A percentile compares a stretch with the other conserved stretches of the same genome.
Conservation (phyloP, 2,797 vertebrate genomes). For the Sitta carolinensis region DNA sequence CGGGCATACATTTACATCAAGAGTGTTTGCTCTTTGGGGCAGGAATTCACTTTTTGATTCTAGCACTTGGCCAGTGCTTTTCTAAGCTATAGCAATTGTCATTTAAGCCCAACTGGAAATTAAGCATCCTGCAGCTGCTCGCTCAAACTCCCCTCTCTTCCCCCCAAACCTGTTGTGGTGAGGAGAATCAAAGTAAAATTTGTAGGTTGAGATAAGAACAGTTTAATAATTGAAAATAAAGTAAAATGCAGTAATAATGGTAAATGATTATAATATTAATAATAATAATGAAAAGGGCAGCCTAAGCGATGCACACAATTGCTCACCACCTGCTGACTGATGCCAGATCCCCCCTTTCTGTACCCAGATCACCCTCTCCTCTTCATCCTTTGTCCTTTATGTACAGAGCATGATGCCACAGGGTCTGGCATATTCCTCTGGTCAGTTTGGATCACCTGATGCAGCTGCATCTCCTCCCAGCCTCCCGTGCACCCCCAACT, state of each 20-base stretch:
- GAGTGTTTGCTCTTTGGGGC: not conserved
- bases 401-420: not conserved
- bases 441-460: not conserved
- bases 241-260: not conserved
- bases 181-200: not conserved
- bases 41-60: not conserved
- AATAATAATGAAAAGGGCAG: not conserved
- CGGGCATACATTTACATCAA: not conserved
- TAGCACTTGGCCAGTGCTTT: not conserved
- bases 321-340: not conserved
- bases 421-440: not conserved
- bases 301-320: fast-evolving
- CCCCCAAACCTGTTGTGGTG: not conserved
- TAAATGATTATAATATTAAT: not conserved
- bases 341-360: not conserved
- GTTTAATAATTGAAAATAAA: not conserved
- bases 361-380: not conserved
- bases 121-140: not conserved
- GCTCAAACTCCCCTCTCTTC: not conserved
- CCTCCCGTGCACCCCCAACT: fast-evolving
- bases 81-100: not conserved
- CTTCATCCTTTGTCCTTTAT: not conserved
- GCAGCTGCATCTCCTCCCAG: fast-evolving
- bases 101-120: not conserved
- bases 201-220: not conserved